These are phyloP conservation scores for Salvelinus fontinalis DNA, from an alignment of 2,113 vertebrate genomes.

Conservation along the genomic window DNA sequence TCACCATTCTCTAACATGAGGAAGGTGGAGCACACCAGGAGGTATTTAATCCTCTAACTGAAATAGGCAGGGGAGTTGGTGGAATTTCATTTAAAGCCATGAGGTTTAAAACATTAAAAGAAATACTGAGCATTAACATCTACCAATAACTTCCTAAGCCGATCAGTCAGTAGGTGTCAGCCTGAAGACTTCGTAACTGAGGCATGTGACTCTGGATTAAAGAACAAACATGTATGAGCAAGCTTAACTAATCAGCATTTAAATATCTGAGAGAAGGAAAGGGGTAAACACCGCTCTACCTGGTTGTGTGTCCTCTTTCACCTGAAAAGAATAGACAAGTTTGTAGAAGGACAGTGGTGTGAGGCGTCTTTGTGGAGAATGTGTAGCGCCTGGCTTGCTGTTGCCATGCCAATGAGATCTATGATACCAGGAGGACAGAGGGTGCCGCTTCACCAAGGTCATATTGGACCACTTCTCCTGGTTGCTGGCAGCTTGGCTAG, in stretches of 20 bases:
- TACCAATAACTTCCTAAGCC: background rate
- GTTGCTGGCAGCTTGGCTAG: slow-evolving; percentile 8
- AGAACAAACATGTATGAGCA: background rate
- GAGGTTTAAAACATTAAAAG: no score
- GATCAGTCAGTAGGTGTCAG: background rate
- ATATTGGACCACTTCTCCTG: slow-evolving; percentile 31
- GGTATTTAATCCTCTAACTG: no score
- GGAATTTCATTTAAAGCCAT: no score
- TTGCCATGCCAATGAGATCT: background rate
- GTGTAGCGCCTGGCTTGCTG: slow-evolving; percentile 26
- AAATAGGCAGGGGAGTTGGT: no score
- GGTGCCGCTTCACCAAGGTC: slow-evolving; percentile 26
- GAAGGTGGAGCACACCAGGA: no score
- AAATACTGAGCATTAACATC: no score
- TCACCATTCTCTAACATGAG: no score
- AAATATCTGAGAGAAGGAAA: background rate
- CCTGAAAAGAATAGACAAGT: slow-evolving; percentile 70
- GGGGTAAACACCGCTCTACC: slow-evolving; percentile 45
- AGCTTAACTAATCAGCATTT: background rate
- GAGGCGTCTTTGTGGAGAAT: slow-evolving; percentile 50
- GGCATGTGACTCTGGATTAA: background rate
- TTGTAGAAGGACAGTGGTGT: slow-evolving; percentile 58
- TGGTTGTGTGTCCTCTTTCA: slow-evolving; percentile 73
- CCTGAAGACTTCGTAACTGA: background rate
- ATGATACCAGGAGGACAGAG: slow-evolving; percentile 35